phyloP scores from a whole-genome alignment of 1,140 invertebrate species.

The Sycophaga agraensis region DNA sequence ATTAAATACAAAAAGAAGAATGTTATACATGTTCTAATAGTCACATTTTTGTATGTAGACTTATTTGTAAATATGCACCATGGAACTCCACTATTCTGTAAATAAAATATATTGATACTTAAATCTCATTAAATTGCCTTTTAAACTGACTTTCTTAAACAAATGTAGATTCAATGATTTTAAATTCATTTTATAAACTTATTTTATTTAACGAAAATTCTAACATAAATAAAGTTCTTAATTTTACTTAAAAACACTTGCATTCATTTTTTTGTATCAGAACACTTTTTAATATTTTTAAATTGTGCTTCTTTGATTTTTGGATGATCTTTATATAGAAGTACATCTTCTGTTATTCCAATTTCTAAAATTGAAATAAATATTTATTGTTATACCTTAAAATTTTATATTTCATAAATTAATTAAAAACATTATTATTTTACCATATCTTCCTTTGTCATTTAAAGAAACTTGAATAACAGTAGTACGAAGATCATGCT shows the following conservation, averaged over 20 bases:
- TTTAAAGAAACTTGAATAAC: slow-evolving; percentile 66
- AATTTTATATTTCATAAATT: not conserved
- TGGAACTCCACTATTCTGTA: slow-evolving; percentile 5
- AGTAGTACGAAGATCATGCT: slow-evolving; percentile 64
- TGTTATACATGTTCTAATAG: not conserved
- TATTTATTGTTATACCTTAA: not conserved
- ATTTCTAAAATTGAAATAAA: slow-evolving; percentile 49
- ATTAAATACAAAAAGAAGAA: not conserved
- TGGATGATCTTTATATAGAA: slow-evolving; percentile 60
- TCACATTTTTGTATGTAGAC: not conserved
- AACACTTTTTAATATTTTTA: slow-evolving; percentile 26
- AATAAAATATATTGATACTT: slow-evolving; percentile 12
- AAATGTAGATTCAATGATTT: not conserved
- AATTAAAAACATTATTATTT: slow-evolving; percentile 26
- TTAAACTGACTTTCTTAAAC: not conserved
- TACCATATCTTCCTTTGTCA: slow-evolving; percentile 64
- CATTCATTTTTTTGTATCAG: slow-evolving; percentile 39
- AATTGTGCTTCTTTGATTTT: slow-evolving; percentile 35
- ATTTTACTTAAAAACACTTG: not conserved
- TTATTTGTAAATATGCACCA: slow-evolving; percentile 7
- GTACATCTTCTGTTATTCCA: slow-evolving; percentile 58
- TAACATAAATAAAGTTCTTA: not conserved
- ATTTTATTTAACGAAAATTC: not conserved
- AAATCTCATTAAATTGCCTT: not conserved
- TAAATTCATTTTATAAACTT: not conserved